Base-by-base conservation (phyloP, 2,888 invertebrate genomes). In the Sarcophaga rosellei region DNA sequence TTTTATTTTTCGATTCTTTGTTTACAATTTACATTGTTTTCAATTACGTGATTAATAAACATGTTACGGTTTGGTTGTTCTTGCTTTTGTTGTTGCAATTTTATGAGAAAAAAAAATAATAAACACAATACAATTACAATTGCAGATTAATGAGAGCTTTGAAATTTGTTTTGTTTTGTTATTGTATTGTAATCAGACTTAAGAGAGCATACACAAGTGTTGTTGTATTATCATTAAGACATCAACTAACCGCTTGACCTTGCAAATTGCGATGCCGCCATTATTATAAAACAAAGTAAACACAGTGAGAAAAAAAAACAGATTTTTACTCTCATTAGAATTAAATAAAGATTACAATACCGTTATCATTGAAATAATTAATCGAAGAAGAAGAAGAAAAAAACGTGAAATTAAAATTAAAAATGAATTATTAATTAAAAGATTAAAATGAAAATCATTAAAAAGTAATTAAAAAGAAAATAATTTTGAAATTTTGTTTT, bases 181-280 rank as follows among this genome's bases (percentile, higher is more conserved):
- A 8, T 35, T 53, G 53, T 17, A 53, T 53, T 53, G 53, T 15
- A 53, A 53, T 53, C 53, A 53, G 53, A 1, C 53, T 15, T 53
- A 53, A 53, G 53, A 53, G 53, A 53, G 35, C 25, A 66, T 44
- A 66, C 21, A 62, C 44, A 74, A 79, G n/a, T 62, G n/a, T 78
- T 15, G 47, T 47, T 25, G 25, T 65, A 45, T 82, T 44, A 69
- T 44, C 17, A 53, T 53, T 53, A 53, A 53, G 20, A 47, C 65
- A 65, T 84, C 70, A 75, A 63, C 79, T 80, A 61, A 59, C 84
- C 57, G 70, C 75, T 80, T 84, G 79, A 84, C 84, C 84, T 80
- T 76, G 78, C 68, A 25, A 25, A 35, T 62, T 21, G 35, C 53
- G 17, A 74, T 20, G 20, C n/a, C 20, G 65, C 20, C 17, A 53